phyloP scores from a whole-genome alignment of 2,888 invertebrate species.

The Cecidostiba fungosa region DNA sequence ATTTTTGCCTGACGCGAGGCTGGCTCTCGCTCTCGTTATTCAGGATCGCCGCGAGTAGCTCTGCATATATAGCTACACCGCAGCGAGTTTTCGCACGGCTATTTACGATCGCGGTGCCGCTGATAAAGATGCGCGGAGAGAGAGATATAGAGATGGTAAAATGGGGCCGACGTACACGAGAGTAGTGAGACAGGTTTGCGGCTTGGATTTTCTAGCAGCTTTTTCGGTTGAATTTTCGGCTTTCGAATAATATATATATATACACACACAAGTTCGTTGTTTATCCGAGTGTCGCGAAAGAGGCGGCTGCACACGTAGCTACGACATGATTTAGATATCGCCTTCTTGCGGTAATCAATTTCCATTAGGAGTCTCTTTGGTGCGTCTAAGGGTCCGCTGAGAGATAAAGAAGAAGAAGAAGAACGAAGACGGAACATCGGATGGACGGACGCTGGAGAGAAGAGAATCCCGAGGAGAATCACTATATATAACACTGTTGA shows the following conservation, averaged over 20 bases:
- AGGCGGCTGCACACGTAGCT: conserved; percentile 64
- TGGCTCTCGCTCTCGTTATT: conserved; percentile 44
- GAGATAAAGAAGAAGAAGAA: conserved; percentile 57
- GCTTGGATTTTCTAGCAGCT: not conserved
- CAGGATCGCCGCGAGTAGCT: conserved; percentile 53
- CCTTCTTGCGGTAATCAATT: conserved; percentile 76
- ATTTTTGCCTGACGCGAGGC: conserved; percentile 32
- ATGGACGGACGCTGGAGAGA: not conserved
- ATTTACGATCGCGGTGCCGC: conserved; percentile 33
- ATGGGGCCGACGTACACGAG: not conserved
- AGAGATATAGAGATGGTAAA: no score
- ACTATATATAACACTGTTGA: not conserved
- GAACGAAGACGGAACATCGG: conserved; percentile 33
- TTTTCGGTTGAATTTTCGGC: not conserved
- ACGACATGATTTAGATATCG: conserved; percentile 77
- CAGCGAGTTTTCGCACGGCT: conserved; percentile 63
- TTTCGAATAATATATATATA: no score
- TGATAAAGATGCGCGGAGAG: conserved; percentile 31
- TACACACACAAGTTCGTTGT: no score
- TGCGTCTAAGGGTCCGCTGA: not conserved
- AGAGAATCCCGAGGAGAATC: conserved; percentile 27
- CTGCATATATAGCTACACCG: not conserved
- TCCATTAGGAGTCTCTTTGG: conserved; percentile 70
- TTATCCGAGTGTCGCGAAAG: conserved; percentile 39
- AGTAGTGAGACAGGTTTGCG: conserved; percentile 5